Evolutionary conservation across 1,140 invertebrate species (phyloP).

Genomic region (Brachystomella parvula): DNA sequence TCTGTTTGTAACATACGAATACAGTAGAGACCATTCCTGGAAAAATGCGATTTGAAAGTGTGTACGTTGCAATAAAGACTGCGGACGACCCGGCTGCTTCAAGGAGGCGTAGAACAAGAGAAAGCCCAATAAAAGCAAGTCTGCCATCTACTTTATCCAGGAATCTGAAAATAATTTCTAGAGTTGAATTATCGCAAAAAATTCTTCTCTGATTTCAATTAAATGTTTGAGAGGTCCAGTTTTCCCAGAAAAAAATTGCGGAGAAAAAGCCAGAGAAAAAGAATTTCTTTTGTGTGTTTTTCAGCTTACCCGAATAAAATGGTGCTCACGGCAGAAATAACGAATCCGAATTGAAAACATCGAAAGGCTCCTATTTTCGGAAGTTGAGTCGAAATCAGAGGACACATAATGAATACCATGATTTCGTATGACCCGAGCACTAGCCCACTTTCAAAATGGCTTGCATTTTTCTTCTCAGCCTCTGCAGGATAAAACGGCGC

Average conservation of each 20-base stretch:
- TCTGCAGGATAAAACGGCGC: constrained; percentile 52
- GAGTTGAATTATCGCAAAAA: constrained; percentile 6
- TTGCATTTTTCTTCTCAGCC: constrained; percentile 73
- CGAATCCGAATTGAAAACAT: constrained; percentile 47
- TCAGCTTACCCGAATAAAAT: constrained; percentile 46
- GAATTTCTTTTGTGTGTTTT: constrained; percentile 71
- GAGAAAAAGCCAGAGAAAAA: constrained; percentile 70
- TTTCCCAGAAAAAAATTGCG: constrained; percentile 48
- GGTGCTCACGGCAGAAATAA: constrained; percentile 42
- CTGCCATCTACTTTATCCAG: constrained; percentile 74
- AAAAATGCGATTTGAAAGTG: constrained; percentile 86
- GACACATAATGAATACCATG: constrained; percentile 11
- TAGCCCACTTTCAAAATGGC: constrained; percentile 70
- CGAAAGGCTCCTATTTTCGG: neutral
- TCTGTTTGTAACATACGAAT: constrained; percentile 45
- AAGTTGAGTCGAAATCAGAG: constrained; percentile 54
- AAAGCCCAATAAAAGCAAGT: constrained; percentile 71
- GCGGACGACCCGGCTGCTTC: constrained; percentile 60
- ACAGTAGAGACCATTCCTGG: constrained; percentile 76
- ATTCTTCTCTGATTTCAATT: constrained; percentile 47
- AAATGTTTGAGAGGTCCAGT: constrained; percentile 62
- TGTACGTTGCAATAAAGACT: constrained; percentile 83
- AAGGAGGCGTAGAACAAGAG: constrained; percentile 73
- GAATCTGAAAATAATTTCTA: constrained; percentile 49
- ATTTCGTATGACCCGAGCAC: constrained; percentile 12